Evolutionary conservation across 2,888 invertebrate genomes (phyloP), one percentile per base, ranked within the genome.

Genomic region (Euplagia quadripunctaria): DNA sequence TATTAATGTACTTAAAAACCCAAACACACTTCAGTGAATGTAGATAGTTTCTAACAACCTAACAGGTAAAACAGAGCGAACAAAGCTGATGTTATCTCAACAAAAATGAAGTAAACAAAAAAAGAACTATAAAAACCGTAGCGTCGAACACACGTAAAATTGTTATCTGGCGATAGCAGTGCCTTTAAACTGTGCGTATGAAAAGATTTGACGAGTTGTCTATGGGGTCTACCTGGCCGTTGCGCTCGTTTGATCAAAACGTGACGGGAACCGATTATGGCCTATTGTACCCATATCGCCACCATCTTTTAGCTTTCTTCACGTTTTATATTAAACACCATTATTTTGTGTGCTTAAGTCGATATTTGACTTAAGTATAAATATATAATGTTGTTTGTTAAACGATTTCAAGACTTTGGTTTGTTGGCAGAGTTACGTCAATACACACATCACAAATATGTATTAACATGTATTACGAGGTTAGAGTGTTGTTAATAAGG

Each of bases 201-300:
- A 85, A 84, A 80, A 75, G 79, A 82, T 80, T 85, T 85, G 79
- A 79, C 68, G 79, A 72, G 77, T 71, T 75, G 75, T 78, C 74
- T 74, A 82, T 79, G 84, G 67, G 31, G 31, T 55, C 81, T 90
- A 90, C 90, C 90, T 88, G 88, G 73, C 77, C 80, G 82, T 80
- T 79, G 79, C 77, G 84, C 79, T 77, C 86, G 80, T 86, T 87
- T 79, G 76, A 81, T 78, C 84, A 81, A 85, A 87, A 92, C 93
- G 93, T 93, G 94, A 91, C 91, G 85, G 88, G 88, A 90, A 91
- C 91, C 90, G 86, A 90, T 93, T 91, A 93, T 90, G 73, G 85
- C 77, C 90, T 83, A 90, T 93, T 94, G 91, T 93, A 90, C 87
- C 81, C 87, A 81, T 89, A 87, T 88, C 89, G 82, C 81, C 79